These are phyloP conservation scores for Ophiodon elongatus DNA, from an alignment of 2,113 vertebrate genomes.

Conservation along the genomic window DNA sequence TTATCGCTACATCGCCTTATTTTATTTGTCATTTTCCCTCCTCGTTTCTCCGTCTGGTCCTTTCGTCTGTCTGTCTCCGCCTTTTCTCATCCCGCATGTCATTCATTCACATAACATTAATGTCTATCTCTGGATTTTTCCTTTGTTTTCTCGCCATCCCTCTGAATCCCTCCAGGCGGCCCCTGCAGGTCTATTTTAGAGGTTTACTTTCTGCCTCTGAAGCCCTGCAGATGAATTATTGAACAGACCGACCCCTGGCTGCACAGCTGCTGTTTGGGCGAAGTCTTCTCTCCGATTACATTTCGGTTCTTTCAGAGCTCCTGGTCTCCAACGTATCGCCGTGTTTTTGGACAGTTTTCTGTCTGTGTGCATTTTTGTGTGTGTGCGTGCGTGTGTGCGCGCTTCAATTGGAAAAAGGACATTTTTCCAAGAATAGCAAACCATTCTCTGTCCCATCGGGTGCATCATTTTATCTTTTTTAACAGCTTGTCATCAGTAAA, in stretches of 20 bases:
- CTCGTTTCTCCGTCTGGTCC: not conserved
- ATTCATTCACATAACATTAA: conserved; percentile 8
- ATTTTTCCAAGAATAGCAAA: conserved; percentile 52
- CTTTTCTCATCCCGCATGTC: not conserved
- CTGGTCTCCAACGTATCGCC: not conserved
- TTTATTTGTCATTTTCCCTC: not conserved
- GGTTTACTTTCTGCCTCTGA: conserved; percentile 49
- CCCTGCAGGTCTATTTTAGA: conserved; percentile 49
- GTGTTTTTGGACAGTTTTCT: not conserved
- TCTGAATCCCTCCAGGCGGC: not conserved
- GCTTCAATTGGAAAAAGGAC: conserved; percentile 9
- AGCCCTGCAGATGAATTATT: conserved; percentile 69
- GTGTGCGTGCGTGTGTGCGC: not conserved
- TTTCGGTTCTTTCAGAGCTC: not conserved
- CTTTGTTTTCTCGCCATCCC: not conserved
- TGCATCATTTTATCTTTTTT: conserved; percentile 18
- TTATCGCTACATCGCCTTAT: not conserved
- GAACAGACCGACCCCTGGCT: conserved; percentile 65
- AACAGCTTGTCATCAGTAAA: conserved; percentile 31
- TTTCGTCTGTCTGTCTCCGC: conserved; percentile 16
- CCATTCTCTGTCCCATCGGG: conserved; percentile 19
- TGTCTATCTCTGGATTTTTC: not conserved
- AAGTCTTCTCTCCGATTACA: conserved; percentile 18
- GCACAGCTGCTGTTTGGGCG: conserved; percentile 36
- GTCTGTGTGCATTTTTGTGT: not conserved